Percentiles rank a stretch among this genome's conserved stretches.
Conservation (phyloP, 1,140 invertebrate genomes). For the Hypsibius dujardini region DNA sequence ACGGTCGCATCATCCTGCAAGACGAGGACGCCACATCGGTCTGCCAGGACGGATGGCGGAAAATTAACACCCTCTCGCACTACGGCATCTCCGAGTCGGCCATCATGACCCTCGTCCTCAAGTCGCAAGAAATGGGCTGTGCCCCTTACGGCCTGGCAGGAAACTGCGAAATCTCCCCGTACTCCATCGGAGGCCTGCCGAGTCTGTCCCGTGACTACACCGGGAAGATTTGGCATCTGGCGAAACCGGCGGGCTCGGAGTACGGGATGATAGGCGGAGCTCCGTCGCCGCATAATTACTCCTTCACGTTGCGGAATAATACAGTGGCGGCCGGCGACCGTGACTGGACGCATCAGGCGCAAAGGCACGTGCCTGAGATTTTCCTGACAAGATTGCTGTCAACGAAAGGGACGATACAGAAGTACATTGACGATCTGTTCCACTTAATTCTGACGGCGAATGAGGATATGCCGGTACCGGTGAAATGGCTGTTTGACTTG, state of each 20-base stretch:
- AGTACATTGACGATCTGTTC: constrained; percentile 88
- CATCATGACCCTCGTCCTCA: constrained; percentile 67
- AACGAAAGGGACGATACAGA: constrained; percentile 83
- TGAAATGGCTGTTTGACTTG: constrained; percentile 88
- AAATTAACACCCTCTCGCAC: constrained; percentile 73
- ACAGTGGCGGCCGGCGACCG: constrained; percentile 20
- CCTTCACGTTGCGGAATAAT: background rate
- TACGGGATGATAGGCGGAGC: constrained; percentile 31
- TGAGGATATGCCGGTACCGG: constrained; percentile 66
- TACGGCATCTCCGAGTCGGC: constrained; percentile 86
- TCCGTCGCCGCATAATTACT: background rate
- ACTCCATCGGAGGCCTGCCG: background rate
- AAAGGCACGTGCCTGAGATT: constrained; percentile 61
- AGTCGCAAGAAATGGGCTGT: constrained; percentile 23
- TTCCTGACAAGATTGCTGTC: constrained; percentile 76
- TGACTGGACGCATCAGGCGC: constrained; percentile 42
- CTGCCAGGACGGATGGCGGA: constrained; percentile 59
- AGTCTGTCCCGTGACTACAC: background rate
- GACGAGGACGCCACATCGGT: constrained; percentile 79
- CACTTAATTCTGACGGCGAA: constrained; percentile 65
- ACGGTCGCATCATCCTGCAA: constrained; percentile 70
- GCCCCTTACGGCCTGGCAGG: constrained; percentile 23
- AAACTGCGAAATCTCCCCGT: constrained; percentile 20
- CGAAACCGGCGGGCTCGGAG: constrained; percentile 20
- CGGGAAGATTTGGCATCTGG: constrained; percentile 32